Evolutionary conservation across 2,797 vertebrate genomes (phyloP).

Genomic region (Pristis pectinata): DNA sequence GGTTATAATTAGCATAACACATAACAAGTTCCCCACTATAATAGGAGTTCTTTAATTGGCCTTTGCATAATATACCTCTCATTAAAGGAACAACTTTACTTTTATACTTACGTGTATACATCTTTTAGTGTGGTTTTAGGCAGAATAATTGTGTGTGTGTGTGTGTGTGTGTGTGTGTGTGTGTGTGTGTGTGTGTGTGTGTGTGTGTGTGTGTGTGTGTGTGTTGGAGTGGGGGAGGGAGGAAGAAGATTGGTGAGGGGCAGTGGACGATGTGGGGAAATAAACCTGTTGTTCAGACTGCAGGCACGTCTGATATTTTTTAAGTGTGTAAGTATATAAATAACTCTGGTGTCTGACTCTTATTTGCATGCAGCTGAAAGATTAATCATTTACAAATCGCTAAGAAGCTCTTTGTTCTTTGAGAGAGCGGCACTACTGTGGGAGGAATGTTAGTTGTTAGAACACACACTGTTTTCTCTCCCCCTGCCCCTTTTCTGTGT

Average conservation of each 20-base stretch:
- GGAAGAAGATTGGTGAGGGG: too few species aligned
- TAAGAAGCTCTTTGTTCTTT: background rate
- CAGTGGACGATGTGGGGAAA: background rate
- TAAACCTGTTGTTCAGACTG: background rate
- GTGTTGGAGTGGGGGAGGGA: background rate
- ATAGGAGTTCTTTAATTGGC: background rate
- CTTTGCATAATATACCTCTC: background rate
- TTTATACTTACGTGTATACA: background rate
- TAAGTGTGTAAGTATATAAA: slow-evolving; percentile 4
- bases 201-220: background rate
- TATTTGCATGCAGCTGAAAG: background rate
- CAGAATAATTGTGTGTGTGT: background rate
- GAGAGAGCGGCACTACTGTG: background rate
- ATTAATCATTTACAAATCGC: slow-evolving; percentile 21
- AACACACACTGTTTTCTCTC: background rate
- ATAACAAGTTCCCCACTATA: background rate
- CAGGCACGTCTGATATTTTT: background rate
- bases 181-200: background rate
- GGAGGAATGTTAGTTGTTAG: background rate
- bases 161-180: too few species aligned
- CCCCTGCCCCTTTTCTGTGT: background rate
- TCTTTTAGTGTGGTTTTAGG: background rate
- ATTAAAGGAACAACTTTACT: background rate
- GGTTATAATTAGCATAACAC: background rate
- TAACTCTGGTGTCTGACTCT: slow-evolving; percentile 15